Base-by-base conservation (phyloP, 1,140 invertebrate genomes). In the Charaxes varanes region DNA sequence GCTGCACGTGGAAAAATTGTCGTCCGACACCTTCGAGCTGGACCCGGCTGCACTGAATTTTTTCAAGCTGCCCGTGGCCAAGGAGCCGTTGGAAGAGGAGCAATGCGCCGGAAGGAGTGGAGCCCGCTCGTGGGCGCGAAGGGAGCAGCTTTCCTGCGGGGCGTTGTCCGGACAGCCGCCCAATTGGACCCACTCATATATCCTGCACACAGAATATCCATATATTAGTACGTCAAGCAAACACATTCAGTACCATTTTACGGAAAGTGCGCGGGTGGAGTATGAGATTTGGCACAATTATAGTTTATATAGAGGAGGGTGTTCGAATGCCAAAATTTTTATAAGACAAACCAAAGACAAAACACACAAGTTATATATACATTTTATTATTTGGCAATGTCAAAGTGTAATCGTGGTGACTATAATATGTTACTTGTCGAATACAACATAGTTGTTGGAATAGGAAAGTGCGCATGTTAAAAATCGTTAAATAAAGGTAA, bases 111-210 rank as follows among this genome's bases (percentile, higher is more conserved):
- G 73, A 10, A 82, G 30, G 0, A 82, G 46, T 0, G 78, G 74
- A 0, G 62, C 74, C 18, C 67, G 41, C 42, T 82, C 78, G 14
- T 71, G 72, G 0, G 64, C 47, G 27, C 67, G 36, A 23, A 72
- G 67, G 0, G 45, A 43, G 31, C 74, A 77, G 15, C 48, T 64
- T 14, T 78, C 73, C 0, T 60, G 65, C 2, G 58, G 26, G 1
- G 54, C 60, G 0, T 32, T 24, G 4, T 82, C 78, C n/a, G 72
- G 67, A 56, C 74, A 78, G 4, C 73, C 74, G 6, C 74, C 74
- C 46, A 61, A 59, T 41, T 73, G 62, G n/a, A 82, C 74, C 78
- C 78, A 82, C 36, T 74, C 67, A 52, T 67, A 62, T 49, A 81
- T 62, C 43, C 72, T 77, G 10, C 8, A 35, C 6, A 22, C 2